Percentiles rank a stretch among this genome's conserved stretches.
Conservation (phyloP, 2,113 vertebrate species). For the Tychaedon coryphoeus region DNA sequence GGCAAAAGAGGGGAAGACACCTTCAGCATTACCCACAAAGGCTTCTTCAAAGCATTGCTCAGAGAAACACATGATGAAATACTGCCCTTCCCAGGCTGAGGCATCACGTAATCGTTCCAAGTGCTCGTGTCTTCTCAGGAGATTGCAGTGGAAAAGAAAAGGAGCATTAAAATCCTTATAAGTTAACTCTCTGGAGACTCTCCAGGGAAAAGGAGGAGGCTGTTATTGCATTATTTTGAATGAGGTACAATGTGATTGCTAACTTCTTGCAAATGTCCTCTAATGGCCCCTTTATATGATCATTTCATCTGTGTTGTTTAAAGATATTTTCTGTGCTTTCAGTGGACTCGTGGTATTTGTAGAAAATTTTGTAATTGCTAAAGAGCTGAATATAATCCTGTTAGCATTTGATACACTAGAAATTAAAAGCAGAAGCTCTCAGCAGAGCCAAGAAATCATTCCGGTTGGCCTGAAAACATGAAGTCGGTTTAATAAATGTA, state of each 20-base stretch:
- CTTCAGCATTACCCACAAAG: conserved; percentile 12
- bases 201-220: not conserved
- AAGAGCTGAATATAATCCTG: conserved; percentile 7
- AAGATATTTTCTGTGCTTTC: not conserved
- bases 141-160: not conserved
- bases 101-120: conserved; percentile 2
- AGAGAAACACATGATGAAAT: conserved; percentile 30
- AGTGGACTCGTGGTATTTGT: not conserved
- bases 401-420: conserved; percentile 11
- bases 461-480: not conserved
- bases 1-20: not conserved
- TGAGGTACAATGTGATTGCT: not conserved
- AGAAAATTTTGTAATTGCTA: conserved; percentile 12
- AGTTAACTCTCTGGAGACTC: not conserved
- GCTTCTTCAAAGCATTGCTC: conserved; percentile 39
- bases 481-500: not conserved
- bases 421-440: conserved; percentile 52
- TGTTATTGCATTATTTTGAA: conserved; percentile 12
- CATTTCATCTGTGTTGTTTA: not conserved
- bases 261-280: conserved; percentile 15
- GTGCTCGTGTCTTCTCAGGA: not conserved
- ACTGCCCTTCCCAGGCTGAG: conserved; percentile 29
- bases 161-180: conserved; percentile 1
- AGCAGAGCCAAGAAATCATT: not conserved
- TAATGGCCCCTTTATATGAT: not conserved